These are phyloP conservation scores for Syrista parreyssii DNA, from an alignment of 2,888 invertebrate genomes.

Conservation along the genomic window DNA sequence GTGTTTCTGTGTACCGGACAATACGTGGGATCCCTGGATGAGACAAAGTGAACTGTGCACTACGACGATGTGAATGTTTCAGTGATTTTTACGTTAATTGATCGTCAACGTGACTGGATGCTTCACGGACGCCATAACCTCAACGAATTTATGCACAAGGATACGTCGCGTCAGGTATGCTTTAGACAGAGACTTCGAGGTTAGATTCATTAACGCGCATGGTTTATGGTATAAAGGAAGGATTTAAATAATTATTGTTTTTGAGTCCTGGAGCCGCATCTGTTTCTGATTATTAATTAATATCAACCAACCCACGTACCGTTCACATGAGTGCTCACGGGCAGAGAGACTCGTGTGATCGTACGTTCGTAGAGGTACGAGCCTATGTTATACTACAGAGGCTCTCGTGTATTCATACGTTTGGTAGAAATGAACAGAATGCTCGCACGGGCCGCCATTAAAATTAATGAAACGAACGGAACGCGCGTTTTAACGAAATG, in stretches of 20 bases:
- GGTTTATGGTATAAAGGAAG: constrained; percentile 27
- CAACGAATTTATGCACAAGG: too few relatives aligned
- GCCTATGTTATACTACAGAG: constrained; percentile 5
- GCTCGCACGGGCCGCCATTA: constrained; percentile 53
- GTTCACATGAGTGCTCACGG: constrained; percentile 47
- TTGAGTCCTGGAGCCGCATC: constrained; percentile 56
- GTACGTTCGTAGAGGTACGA: not conserved
- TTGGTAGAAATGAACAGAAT: constrained; percentile 58
- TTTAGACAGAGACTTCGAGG: too few relatives aligned
- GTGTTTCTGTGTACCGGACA: too few relatives aligned
- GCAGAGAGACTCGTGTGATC: constrained; percentile 10
- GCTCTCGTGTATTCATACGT: constrained; percentile 52
- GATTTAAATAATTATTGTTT: constrained; percentile 62
- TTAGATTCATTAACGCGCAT: too few relatives aligned
- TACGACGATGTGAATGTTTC: too few relatives aligned
- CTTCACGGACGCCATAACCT: too few relatives aligned
- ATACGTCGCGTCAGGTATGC: too few relatives aligned
- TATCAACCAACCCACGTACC: constrained; percentile 56
- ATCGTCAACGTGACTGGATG: too few relatives aligned
- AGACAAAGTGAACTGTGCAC: too few relatives aligned
- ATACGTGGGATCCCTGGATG: too few relatives aligned
- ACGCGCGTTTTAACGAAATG: constrained; percentile 61
- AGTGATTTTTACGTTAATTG: too few relatives aligned
- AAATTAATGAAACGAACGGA: constrained; percentile 63
- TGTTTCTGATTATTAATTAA: constrained; percentile 66